A percentile compares a stretch with the other conserved stretches of the same genome.
Conservation (phyloP, 1,140 invertebrate species). For the Andricus grossulariae region DNA sequence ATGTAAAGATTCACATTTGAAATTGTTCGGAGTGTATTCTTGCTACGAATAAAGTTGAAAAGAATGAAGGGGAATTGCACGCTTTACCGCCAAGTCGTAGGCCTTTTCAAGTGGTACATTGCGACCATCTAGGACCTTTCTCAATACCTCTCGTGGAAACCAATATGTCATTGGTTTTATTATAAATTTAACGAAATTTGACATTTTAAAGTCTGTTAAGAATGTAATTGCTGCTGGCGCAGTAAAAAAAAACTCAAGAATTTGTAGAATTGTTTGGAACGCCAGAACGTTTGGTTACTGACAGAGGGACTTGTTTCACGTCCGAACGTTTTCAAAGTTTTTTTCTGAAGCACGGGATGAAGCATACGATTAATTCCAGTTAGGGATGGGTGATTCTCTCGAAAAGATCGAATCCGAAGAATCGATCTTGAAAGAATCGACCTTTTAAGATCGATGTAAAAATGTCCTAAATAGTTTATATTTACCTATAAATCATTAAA, state of each 20-base stretch:
- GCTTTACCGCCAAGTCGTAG: slow-evolving; percentile 31
- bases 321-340: too few relatives aligned
- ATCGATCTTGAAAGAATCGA: too few relatives aligned
- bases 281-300: slow-evolving; percentile 52
- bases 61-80: slow-evolving; percentile 24
- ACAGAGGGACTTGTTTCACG: slow-evolving; percentile 62
- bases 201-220: slow-evolving; percentile 13
- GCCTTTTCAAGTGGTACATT: slow-evolving; percentile 30
- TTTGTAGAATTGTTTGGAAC: slow-evolving; percentile 43
- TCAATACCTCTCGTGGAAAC: too few relatives aligned
- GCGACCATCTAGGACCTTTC: slow-evolving; percentile 39
- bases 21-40: too few relatives aligned
- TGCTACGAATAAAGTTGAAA: background rate
- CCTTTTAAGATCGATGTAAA: too few relatives aligned
- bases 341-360: slow-evolving; percentile 53
- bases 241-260: background rate
- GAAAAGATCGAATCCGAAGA: too few relatives aligned
- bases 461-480: too few relatives aligned
- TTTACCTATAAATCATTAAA: too few relatives aligned
- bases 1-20: slow-evolving; percentile 33
- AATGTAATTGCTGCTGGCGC: background rate
- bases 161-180: too few relatives aligned
- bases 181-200: slow-evolving; percentile 36
- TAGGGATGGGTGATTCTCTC: too few relatives aligned
- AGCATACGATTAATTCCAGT: slow-evolving; percentile 35